Evolutionary conservation across 2,888 invertebrate species (phyloP).

Genomic region (Ochlodes sylvanus): DNA sequence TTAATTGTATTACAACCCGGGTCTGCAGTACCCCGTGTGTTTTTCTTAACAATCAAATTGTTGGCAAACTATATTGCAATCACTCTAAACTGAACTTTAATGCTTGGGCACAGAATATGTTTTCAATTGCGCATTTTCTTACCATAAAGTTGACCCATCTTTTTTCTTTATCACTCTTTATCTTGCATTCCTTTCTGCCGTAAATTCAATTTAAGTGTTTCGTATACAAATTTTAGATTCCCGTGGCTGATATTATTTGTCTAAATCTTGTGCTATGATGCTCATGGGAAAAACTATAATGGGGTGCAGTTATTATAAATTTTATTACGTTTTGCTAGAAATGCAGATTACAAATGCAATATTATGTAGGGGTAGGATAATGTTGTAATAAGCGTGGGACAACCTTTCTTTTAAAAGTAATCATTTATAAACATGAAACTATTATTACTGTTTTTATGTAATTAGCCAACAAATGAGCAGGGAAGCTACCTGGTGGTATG

Average conservation of each 20-base stretch:
- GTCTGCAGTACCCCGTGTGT: conserved; percentile 75
- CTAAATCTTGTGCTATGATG: conserved; percentile 69
- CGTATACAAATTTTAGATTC: conserved; percentile 75
- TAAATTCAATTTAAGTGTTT: conserved; percentile 73
- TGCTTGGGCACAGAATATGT: conserved; percentile 24
- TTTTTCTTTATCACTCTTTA: conserved; percentile 50
- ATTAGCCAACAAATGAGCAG: too few species aligned
- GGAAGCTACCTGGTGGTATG: too few species aligned
- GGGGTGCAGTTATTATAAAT: conserved; percentile 55
- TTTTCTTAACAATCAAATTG: conserved; percentile 78
- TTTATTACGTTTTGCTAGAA: conserved; percentile 39
- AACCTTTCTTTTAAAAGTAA: background rate
- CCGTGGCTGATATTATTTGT: conserved; percentile 66
- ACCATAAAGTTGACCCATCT: conserved; percentile 38
- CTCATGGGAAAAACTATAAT: conserved; percentile 62
- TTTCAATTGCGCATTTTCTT: background rate
- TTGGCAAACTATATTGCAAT: conserved; percentile 47
- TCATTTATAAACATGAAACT: too few species aligned
- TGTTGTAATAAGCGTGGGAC: conserved; percentile 41
- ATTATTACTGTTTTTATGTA: too few species aligned
- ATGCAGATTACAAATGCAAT: conserved; percentile 46
- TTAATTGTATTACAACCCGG: conserved; percentile 79
- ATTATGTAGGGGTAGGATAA: conserved; percentile 24
- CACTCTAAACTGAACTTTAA: conserved; percentile 48
- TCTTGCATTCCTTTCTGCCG: conserved; percentile 46